Evolutionary conservation across 1,140 invertebrate genomes (phyloP), one percentile per base, ranked within the genome.

Genomic region (Coenobita brevimanus): DNA sequence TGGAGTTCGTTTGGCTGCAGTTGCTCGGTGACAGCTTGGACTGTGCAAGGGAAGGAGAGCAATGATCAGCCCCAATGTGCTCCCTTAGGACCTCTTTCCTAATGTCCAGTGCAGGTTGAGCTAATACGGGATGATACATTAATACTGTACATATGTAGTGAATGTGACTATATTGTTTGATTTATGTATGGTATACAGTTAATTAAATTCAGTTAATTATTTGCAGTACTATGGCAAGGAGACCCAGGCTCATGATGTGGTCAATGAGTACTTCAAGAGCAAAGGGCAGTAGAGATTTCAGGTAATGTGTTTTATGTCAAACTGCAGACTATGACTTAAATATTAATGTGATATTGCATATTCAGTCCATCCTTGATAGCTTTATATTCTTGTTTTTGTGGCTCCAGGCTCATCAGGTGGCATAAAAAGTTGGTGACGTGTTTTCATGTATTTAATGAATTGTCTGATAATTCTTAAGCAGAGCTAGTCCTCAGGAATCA

Each of bases 171-270:
- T n/a, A n/a, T n/a, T n/a, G n/a, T 13, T 78, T 41, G 8, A 8
- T 46, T 17, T 43, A 41, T 78, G 43, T n/a, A 24, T 4, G n/a
- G n/a, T 6, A 30, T 15, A n/a, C 13, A 2, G 17, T 69, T 4
- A n/a, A 69, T 69, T 17, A 27, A 69, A 2, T 76, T 33, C 13
- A 41, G 3, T 46, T 57, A 13, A n/a, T n/a, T n/a, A n/a, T n/a
- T 76, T 87, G 15, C 75, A 87, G 96, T 97, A 99, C 93, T 99
- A 96, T 92, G 98, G 98, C 91, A 97, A 98, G 93, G 98, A 99
- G 92, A 97, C 97, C 67, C 97, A 96, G 91, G 97, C 97, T 64
- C 94, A 97, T 92, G 97, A 98, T 94, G 95, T 98, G 90, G 94
- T 99, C 89, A 97, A 96, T 93, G 97, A 98, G 92, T 98, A 98